Conservation (phyloP, 2,113 vertebrate genomes). For the Corythaixoides concolor region DNA sequence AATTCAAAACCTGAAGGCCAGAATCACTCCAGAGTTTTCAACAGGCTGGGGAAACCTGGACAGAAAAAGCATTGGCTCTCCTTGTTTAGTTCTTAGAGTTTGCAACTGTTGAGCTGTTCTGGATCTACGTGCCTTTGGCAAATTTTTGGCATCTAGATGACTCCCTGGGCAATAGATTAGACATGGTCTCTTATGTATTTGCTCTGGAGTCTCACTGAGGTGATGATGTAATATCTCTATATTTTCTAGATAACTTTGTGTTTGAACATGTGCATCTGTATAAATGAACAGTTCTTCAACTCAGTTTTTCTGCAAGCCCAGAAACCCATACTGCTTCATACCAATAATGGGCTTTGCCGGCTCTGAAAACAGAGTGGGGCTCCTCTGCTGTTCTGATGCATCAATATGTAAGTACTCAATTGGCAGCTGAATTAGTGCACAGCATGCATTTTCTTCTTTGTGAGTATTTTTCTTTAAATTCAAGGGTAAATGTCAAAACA, state of each 20-base stretch:
- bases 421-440: conserved; percentile 54
- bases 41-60: background rate
- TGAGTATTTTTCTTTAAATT: conserved; percentile 51
- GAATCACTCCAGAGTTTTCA: background rate
- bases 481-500: conserved; percentile 73
- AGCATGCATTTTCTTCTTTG: conserved; percentile 46
- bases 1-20: background rate
- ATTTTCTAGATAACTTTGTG: background rate
- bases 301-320: background rate
- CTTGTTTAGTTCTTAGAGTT: background rate
- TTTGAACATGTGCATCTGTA: background rate
- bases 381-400: background rate
- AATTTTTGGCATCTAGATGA: background rate
- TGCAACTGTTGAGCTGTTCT: background rate
- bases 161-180: background rate
- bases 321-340: background rate
- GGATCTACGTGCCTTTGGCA: background rate
- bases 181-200: background rate
- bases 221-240: background rate
- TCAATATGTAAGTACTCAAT: conserved; percentile 23
- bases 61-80: background rate
- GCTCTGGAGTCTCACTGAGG: background rate
- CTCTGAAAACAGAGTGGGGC: background rate
- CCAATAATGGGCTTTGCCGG: background rate
- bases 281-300: background rate